Percentiles rank a stretch among this genome's conserved stretches.
Evolutionary conservation across 2,113 vertebrate genomes (phyloP).

Genomic region (Anguilla japonica): DNA sequence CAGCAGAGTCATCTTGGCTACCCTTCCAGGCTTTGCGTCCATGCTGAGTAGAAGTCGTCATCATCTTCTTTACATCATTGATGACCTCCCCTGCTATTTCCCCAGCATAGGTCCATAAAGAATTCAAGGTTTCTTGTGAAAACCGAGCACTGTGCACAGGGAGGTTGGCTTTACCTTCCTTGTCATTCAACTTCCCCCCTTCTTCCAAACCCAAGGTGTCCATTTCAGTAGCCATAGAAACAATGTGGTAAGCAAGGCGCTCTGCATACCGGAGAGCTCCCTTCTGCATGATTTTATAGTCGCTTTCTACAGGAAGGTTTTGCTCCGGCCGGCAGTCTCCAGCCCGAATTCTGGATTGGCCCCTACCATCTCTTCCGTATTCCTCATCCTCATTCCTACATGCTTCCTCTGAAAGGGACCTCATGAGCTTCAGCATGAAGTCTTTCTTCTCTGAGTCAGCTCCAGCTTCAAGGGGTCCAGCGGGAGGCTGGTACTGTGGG

Average conservation of each 20-base stretch:
- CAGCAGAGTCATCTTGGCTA: slow-evolving; percentile 55
- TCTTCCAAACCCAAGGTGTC: slow-evolving; percentile 77
- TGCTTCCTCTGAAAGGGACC: slow-evolving; percentile 91
- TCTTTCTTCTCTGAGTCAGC: slow-evolving; percentile 82
- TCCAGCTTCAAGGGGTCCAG: slow-evolving; percentile 61
- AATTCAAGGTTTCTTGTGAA: slow-evolving; percentile 73
- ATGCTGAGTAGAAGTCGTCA: slow-evolving; percentile 74
- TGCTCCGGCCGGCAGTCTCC: slow-evolving; percentile 56
- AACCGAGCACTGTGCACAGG: slow-evolving; percentile 62
- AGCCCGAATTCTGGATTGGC: slow-evolving; percentile 33
- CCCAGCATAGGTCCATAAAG: slow-evolving; percentile 82
- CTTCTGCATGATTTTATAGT: slow-evolving; percentile 59
- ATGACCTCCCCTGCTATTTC: slow-evolving; percentile 87
- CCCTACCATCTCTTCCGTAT: slow-evolving; percentile 51
- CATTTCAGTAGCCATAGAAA: slow-evolving; percentile 89
- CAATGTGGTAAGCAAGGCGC: slow-evolving; percentile 80
- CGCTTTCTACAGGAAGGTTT: slow-evolving; percentile 32
- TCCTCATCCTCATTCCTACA: slow-evolving; percentile 78
- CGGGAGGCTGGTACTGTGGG: slow-evolving; percentile 76
- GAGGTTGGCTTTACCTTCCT: slow-evolving; percentile 53
- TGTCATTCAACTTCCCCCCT: slow-evolving; percentile 47
- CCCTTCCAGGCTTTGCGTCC: slow-evolving; percentile 62
- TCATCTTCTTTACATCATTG: slow-evolving; percentile 82
- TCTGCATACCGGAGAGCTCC: slow-evolving; percentile 82
- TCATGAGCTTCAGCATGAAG: slow-evolving; percentile 91